Base-by-base conservation (phyloP, 2,113 vertebrate genomes). In the Cryptomyrus ogoouensis region DNA sequence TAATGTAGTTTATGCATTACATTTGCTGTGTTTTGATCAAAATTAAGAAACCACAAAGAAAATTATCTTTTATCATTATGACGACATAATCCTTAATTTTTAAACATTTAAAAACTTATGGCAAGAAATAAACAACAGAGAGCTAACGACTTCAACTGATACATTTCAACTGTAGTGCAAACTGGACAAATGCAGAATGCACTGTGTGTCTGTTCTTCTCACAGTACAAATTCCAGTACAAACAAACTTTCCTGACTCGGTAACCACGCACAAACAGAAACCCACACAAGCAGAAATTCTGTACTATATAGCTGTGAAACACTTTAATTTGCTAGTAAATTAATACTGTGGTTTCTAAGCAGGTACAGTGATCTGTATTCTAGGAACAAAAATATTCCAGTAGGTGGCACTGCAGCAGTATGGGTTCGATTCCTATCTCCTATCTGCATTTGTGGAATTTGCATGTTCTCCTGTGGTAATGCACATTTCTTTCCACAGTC, bases 1-100 rank as follows among this genome's bases (percentile, higher is more conserved):
- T 89, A 44, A 44, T 83, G 58, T 66, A 66, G 58, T 10, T 27
- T 9, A 83, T 89, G 9, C 31, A 89, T 89, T 89, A 31, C 52
- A 53, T 53, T 56, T 44, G 50, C 44, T 83, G 4, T 83, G 62
- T 83, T 89, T 42, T 56, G 21, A 10, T 90, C 21, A 31, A 31
- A 52, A 42, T 35, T 70, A 80, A 31, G 50, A 86, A 53, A n/a
- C 83, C 53, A 87, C 15, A 5, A 46, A 50, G 56, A 42, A 12
- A 62, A 56, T 21, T 1, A 21, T 83, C 7, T 44, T 49, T 10
- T 17, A 35, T 7, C 27, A 47, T 15, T 46, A 84, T 56, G 52
- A 89, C 2, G 35, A 53, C n/a, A 74, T 19, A 24, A 44, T 27
- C n/a, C 31, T 86, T 27, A 21, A 70, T 90, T 70, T 66, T 90